Percentiles rank a stretch among this genome's conserved stretches.
Evolutionary conservation across 2,888 invertebrate genomes (phyloP).

Genomic region (Limnephilus auricula): DNA sequence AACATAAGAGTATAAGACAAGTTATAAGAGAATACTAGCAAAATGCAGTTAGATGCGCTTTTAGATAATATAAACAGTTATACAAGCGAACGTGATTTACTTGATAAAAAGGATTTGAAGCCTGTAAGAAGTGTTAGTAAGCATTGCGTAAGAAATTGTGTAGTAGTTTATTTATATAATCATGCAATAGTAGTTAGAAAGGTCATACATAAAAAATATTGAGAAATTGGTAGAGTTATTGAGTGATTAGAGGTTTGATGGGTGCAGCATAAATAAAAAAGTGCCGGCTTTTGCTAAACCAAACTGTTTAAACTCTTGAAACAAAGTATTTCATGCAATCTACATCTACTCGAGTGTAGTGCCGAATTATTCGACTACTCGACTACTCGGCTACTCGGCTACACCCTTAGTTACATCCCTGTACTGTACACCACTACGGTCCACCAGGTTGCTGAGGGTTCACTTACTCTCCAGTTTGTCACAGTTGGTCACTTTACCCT

Average conservation of each 20-base stretch:
- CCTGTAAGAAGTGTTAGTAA: conserved; percentile 26
- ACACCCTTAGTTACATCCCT: conserved; percentile 71
- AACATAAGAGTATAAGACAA: conserved; percentile 31
- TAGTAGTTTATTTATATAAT: neutral
- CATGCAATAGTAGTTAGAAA: conserved; percentile 26
- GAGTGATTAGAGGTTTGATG: neutral
- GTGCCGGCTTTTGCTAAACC: conserved; percentile 62
- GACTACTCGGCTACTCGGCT: conserved; percentile 66
- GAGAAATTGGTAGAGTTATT: neutral
- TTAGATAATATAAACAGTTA: conserved; percentile 22
- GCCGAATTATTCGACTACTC: conserved; percentile 47
- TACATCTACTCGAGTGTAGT: conserved; percentile 60
- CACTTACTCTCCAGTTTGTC: conserved; percentile 97
- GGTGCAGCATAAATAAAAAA: conserved; percentile 26
- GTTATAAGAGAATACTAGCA: conserved; percentile 17
- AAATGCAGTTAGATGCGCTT: conserved; percentile 40
- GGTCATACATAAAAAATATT: conserved; percentile 5
- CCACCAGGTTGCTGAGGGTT: conserved; percentile 42
- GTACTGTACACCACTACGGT: conserved; percentile 75
- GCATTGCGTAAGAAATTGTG: conserved; percentile 30
- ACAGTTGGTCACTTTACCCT: conserved; percentile 98
- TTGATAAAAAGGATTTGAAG: conserved; percentile 34
- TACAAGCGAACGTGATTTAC: conserved; percentile 10
- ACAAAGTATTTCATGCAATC: conserved; percentile 60
- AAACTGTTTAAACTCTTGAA: conserved; percentile 58